Evolutionary conservation across 2,113 vertebrate genomes (phyloP), one percentile per base, ranked within the genome.

Genomic region (Nycticebus coucang): DNA sequence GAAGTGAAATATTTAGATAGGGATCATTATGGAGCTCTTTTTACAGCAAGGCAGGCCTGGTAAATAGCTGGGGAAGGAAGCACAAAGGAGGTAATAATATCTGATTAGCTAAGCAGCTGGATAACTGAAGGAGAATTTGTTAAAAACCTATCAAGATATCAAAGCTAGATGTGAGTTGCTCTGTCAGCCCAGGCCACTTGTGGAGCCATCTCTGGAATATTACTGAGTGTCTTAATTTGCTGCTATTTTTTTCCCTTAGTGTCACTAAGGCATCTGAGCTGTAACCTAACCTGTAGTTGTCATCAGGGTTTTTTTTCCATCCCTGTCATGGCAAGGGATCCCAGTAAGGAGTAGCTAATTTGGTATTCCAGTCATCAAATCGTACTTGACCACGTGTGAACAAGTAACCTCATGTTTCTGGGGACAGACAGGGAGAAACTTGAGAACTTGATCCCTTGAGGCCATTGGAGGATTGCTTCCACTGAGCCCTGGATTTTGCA

Each of bases 1-100:
- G 92, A 95, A 98, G 98, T 97, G 98, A 98, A 98, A 98, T 98
- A 98, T 98, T 98, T 98, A 98, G 98, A 97, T 98, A 93, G 97
- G 97, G 96, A 98, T 98, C 97, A 96, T 98, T 94, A 95, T 68
- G 66, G 96, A 95, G 94, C 97, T 97, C 97, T 89, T 98, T 98
- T 97, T 97, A 96, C 94, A 79, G 87, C 97, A 97, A 97, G 91
- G 98, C 97, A 97, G 97, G 95, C 97, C 97, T 95, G 98, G 95
- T 95, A 97, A 93, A 96, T 91, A 97, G 93, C 30, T 77, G 95
- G 95, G 95, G 87, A 96, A 81, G 97, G 94, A 97, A 96, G 96
- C 98, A 98, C 98, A 98, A 97, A 98, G 97, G 98, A 97, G 93
- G 97, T 97, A 97, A 98, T 98, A 97, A 97, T 97, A 97, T 97